phyloP scores from a whole-genome alignment of 2,797 vertebrate genomes.

The Epinephelus awoara region DNA sequence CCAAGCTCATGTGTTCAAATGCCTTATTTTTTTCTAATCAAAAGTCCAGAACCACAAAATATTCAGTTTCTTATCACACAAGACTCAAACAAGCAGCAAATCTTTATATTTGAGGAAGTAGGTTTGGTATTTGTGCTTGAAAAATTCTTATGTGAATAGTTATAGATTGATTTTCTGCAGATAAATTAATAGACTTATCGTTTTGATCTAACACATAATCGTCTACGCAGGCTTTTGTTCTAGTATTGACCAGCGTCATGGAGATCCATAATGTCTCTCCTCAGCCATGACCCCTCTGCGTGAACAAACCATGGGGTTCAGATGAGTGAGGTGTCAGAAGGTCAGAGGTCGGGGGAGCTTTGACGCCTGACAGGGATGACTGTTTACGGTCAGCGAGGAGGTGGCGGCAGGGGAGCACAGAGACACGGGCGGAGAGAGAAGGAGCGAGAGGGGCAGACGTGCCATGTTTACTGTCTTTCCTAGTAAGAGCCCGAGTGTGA shows the following conservation, averaged over 20 bases:
- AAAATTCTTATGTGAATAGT: neutral
- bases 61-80: neutral
- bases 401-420: constrained; percentile 24
- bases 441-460: constrained; percentile 60
- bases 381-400: constrained; percentile 61
- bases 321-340: constrained; percentile 59
- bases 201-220: neutral
- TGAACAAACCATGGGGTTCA: constrained; percentile 42
- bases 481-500: constrained; percentile 84
- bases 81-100: neutral
- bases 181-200: fast-evolving
- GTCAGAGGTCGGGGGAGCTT: constrained; percentile 72
- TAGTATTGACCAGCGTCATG: constrained; percentile 11
- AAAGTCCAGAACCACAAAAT: neutral
- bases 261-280: constrained; percentile 19
- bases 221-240: constrained; percentile 1
- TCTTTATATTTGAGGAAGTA: neutral
- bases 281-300: constrained; percentile 13
- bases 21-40: neutral
- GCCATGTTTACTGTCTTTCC: constrained; percentile 79
- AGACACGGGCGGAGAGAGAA: constrained; percentile 22
- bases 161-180: neutral
- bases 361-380: constrained; percentile 68
- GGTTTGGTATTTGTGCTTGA: neutral
- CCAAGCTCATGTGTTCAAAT: neutral